A percentile compares a stretch with the other conserved stretches of the same genome.
Conservation (phyloP, 2,113 vertebrate species). For the Lamprologus callipterus region DNA sequence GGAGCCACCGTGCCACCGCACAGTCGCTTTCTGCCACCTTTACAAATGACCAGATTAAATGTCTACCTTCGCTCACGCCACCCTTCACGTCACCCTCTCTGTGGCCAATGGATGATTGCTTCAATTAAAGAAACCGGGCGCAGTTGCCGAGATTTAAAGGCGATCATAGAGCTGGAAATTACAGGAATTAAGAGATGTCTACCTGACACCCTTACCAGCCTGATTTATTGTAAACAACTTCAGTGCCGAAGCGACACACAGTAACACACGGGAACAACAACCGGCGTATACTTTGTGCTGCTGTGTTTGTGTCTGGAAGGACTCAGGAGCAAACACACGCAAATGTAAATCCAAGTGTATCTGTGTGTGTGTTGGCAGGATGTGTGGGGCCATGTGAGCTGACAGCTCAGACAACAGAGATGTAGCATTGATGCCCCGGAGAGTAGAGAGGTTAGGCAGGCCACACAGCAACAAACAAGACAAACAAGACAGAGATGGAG, state of each 20-base stretch:
- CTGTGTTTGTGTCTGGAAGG: neutral
- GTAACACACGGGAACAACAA: neutral
- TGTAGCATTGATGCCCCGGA: slow-evolving; percentile 36
- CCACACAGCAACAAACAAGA: slow-evolving; percentile 57
- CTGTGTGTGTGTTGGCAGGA: neutral
- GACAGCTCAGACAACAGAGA: slow-evolving; percentile 64
- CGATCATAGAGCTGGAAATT: neutral
- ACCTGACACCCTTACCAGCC: neutral
- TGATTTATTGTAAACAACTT: neutral
- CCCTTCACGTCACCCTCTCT: neutral
- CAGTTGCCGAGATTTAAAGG: neutral
- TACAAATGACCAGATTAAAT: slow-evolving; percentile 40
- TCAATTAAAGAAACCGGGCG: neutral
- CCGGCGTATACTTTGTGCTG: neutral
- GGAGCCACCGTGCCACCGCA: slow-evolving; percentile 25
- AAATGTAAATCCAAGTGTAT: neutral
- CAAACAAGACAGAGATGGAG: slow-evolving; percentile 59
- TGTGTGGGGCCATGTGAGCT: slow-evolving; percentile 22
- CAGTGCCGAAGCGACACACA: neutral
- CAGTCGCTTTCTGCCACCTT: slow-evolving; percentile 28
- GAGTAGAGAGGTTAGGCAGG: slow-evolving; percentile 41
- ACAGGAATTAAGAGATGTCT: neutral
- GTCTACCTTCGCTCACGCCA: neutral
- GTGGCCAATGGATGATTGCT: neutral
- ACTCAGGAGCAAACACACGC: neutral